Conservation (phyloP, 1,140 invertebrate species). For the Drosophila watanabei region DNA sequence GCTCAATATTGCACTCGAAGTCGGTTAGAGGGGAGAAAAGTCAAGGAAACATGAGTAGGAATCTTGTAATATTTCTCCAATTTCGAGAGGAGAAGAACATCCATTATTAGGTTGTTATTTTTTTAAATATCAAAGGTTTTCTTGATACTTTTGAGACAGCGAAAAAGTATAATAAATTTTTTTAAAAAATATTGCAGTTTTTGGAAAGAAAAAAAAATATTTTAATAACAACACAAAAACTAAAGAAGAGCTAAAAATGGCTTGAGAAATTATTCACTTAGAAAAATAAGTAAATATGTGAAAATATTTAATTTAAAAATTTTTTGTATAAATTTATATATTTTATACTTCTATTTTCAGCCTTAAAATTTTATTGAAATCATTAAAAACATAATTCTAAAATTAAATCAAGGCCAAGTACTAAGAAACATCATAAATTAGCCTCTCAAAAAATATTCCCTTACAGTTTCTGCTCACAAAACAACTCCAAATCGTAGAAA, state of each 20-base stretch:
- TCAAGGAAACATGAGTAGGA: background rate
- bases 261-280: background rate
- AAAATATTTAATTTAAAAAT: background rate
- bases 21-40: background rate
- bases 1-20: constrained; percentile 38
- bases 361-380: background rate
- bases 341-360: too few species aligned
- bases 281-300: background rate
- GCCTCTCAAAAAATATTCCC: background rate
- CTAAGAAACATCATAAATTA: background rate
- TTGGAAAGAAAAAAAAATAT: background rate
- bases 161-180: background rate
- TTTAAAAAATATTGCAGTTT: background rate
- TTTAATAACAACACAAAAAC: background rate
- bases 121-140: too few species aligned
- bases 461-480: background rate
- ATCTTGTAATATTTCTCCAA: constrained; percentile 3
- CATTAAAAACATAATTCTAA: too few species aligned
- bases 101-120: background rate
- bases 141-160: too few species aligned
- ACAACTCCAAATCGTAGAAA: constrained; percentile 7
- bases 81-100: background rate
- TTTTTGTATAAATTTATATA: too few species aligned
- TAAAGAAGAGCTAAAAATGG: background rate
- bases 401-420: background rate